Conservation (phyloP, 2,888 invertebrate genomes). For the Leucophenga maculata region DNA sequence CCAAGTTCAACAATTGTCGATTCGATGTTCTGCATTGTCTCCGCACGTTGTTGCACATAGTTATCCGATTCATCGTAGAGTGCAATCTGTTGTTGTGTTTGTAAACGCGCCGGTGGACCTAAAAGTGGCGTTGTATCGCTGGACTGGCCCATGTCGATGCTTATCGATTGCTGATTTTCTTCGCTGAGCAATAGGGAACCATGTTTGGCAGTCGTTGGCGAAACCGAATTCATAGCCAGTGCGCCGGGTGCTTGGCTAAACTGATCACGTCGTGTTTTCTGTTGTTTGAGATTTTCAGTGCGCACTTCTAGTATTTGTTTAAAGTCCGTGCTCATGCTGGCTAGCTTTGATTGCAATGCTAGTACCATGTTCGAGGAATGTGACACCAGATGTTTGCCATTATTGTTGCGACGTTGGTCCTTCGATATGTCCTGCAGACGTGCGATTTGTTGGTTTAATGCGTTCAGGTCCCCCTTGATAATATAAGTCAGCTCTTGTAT, state of each 20-base stretch:
- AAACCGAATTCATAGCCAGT: conserved; percentile 72
- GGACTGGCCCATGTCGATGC: conserved; percentile 85
- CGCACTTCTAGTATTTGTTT: conserved; percentile 97
- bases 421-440: conserved; percentile 87
- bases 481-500: conserved; percentile 98
- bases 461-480: conserved; percentile 95
- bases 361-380: conserved; percentile 95
- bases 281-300: conserved; percentile 97
- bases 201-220: conserved; percentile 75
- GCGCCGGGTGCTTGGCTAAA: conserved; percentile 76
- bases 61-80: conserved; percentile 90
- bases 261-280: conserved; percentile 93
- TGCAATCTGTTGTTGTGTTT: conserved; percentile 77
- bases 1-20: conserved; percentile 98
- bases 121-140: conserved; percentile 69
- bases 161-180: conserved; percentile 80
- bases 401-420: conserved; percentile 77
- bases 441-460: conserved; percentile 97
- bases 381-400: conserved; percentile 86
- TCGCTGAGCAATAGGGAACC: conserved; percentile 73
- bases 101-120: conserved; percentile 70
- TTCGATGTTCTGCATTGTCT: conserved; percentile 99
- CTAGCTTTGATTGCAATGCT: conserved; percentile 93
- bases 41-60: conserved; percentile 93
- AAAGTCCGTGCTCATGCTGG: conserved; percentile 97